Evolutionary conservation across 2,113 vertebrate genomes (phyloP).

Genomic region (Elachura formosa): DNA sequence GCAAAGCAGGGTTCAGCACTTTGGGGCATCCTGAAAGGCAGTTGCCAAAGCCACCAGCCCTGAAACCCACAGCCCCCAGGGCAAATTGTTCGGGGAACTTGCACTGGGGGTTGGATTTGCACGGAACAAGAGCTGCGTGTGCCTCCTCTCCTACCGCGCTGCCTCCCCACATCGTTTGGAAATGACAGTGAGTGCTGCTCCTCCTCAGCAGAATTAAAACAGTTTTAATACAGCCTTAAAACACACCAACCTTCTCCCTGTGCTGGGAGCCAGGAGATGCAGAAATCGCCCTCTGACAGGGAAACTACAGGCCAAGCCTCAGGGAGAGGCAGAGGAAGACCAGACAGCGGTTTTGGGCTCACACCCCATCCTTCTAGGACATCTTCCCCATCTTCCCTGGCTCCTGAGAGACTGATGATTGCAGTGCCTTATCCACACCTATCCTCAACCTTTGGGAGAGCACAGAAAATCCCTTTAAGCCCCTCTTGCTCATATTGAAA

Average conservation of each 20-base stretch:
- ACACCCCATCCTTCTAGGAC: background rate
- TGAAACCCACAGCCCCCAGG: fast-evolving
- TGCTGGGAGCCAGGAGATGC: background rate
- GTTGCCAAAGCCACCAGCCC: background rate
- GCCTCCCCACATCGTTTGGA: fast-evolving
- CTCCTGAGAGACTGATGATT: background rate
- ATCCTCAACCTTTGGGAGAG: background rate
- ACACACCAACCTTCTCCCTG: background rate
- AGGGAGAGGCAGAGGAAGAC: background rate
- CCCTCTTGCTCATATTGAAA: conserved; percentile 8
- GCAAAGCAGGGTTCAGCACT: background rate
- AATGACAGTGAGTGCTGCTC: background rate
- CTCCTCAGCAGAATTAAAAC: background rate
- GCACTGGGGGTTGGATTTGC: fast-evolving
- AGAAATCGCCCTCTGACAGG: fast-evolving
- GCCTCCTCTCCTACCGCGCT: fast-evolving
- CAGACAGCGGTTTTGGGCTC: background rate
- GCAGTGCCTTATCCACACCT: background rate
- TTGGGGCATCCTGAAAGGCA: background rate
- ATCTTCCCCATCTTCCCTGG: background rate
- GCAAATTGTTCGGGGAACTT: background rate
- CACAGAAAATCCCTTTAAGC: conserved; percentile 46
- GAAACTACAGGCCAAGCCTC: background rate
- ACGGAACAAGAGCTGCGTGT: fast-evolving
- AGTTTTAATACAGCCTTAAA: too few relatives aligned